Conservation (phyloP, 2,797 vertebrate species). For the Poliocrania exsul region DNA sequence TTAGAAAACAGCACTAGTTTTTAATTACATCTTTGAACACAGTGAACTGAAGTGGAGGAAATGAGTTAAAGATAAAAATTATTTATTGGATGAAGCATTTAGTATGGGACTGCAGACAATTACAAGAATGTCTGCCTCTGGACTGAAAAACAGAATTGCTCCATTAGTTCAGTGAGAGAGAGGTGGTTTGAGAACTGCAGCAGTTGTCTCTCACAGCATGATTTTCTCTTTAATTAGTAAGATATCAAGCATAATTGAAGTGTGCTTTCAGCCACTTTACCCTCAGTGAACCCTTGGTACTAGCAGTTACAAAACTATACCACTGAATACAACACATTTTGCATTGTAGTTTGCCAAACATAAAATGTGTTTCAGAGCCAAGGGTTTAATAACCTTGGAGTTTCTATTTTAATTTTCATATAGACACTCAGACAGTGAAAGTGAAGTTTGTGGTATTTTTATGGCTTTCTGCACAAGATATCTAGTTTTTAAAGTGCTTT, state of each 20-base stretch:
- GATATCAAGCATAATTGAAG: not conserved
- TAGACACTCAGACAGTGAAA: not conserved
- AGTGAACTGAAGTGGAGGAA: constrained; percentile 29
- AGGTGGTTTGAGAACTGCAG: not conserved
- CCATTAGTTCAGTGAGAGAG: constrained; percentile 7
- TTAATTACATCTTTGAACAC: constrained; percentile 40
- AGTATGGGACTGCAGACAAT: constrained; percentile 21
- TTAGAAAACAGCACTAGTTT: constrained; percentile 4
- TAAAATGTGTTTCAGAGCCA: not conserved
- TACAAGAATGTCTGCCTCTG: constrained; percentile 21
- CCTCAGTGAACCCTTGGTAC: not conserved
- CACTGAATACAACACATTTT: not conserved
- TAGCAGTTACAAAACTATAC: not conserved
- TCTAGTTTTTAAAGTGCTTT: not conserved
- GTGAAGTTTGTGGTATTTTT: not conserved
- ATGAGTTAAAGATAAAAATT: constrained; percentile 36
- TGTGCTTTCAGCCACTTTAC: not conserved
- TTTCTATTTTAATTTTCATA: not conserved
- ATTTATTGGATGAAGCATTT: constrained; percentile 34
- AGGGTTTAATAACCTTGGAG: not conserved
- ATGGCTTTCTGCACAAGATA: not conserved
- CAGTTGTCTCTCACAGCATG: not conserved
- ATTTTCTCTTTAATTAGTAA: not conserved
- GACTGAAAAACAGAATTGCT: not conserved
- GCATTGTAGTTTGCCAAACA: not conserved